Evolutionary conservation across 2,797 vertebrate genomes (phyloP), one percentile per base, ranked within the genome.

Genomic region (Perodicticus potto): DNA sequence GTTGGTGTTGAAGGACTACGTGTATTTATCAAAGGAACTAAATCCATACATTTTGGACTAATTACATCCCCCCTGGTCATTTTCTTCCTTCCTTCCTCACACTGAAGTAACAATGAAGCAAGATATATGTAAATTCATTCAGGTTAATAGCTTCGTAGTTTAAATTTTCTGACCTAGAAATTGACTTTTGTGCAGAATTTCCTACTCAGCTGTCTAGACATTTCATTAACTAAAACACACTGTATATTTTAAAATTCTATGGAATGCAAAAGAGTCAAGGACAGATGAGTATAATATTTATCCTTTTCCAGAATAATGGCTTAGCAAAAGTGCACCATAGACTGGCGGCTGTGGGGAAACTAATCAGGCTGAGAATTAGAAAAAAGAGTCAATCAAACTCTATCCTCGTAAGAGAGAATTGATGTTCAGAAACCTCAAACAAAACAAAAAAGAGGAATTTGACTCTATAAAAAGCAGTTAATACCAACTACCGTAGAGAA

Each of bases 21-120:
- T 96, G 74, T 92, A 88, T 96, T 97, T 95, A 90, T 90, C 92
- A 90, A 85, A 73, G 49, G 91, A 94, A 94, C 67, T 94, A 89
- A 97, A 55, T 63, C 55, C 43, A 70, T 55, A 49, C 69, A 84
- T 78, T 96, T 29, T 90, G 77, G 40, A 49, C 37, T 81, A 78
- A 87, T 93, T 63, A 70, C 69, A 57, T 57, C 93, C 72, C 93
- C 86, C 67, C 84, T 29, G 45, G 45, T 25, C 82, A 27, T 73
- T 73, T 86, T 63, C 32, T 87, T 59, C 27, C 37, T 93, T 61
- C 37, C 43, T 94, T 81, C 17, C 61, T 86, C 83, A 94, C 23
- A 74, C 1, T 73, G 80, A 93, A n/a, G 84, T 59, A 82, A 83
- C 43, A 87, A 83, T 34, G 84, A 96, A 90, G 59, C 22, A 37